Conservation (phyloP, 1,140 invertebrate species). For the Lepidurus packardi region DNA sequence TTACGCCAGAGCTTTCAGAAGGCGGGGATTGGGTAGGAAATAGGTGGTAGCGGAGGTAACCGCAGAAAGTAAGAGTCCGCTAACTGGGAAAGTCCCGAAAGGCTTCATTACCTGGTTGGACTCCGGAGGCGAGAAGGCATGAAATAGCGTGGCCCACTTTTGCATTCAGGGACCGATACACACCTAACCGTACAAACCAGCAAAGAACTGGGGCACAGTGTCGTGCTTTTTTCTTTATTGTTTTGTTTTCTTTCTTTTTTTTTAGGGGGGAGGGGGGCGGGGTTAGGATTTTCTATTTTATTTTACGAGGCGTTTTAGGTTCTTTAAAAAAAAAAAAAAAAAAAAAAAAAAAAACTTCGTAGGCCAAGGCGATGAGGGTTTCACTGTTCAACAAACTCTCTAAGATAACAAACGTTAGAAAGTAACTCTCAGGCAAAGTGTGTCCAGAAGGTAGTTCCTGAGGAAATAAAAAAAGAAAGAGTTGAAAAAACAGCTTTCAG, state of each 20-base stretch:
- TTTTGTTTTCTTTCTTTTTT: not conserved
- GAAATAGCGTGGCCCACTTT: slow-evolving; percentile 13
- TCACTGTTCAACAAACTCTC: not conserved
- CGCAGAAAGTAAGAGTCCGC: not conserved
- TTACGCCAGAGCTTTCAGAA: not conserved
- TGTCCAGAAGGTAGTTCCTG: not conserved
- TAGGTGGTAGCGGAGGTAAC: not conserved
- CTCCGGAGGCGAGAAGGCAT: slow-evolving; percentile 5
- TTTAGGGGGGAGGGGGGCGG: not conserved
- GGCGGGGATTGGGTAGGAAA: not conserved
- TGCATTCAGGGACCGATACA: not conserved
- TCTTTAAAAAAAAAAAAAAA: not conserved
- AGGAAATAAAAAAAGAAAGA: not conserved
- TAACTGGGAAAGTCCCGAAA: not conserved
- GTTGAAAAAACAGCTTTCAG: not conserved
- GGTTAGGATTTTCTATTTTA: not conserved
- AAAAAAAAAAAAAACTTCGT: not conserved
- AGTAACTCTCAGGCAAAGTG: not conserved
- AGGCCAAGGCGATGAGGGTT: not conserved
- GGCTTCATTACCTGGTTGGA: not conserved
- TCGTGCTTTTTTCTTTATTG: not conserved
- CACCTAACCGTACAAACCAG: not conserved
- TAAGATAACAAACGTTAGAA: not conserved
- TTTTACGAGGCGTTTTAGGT: not conserved
- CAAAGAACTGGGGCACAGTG: not conserved